Percentiles rank a stretch among this genome's conserved stretches.
phyloP scores from a whole-genome alignment of 2,888 invertebrate genomes.

The Lamellibrachia columna region DNA sequence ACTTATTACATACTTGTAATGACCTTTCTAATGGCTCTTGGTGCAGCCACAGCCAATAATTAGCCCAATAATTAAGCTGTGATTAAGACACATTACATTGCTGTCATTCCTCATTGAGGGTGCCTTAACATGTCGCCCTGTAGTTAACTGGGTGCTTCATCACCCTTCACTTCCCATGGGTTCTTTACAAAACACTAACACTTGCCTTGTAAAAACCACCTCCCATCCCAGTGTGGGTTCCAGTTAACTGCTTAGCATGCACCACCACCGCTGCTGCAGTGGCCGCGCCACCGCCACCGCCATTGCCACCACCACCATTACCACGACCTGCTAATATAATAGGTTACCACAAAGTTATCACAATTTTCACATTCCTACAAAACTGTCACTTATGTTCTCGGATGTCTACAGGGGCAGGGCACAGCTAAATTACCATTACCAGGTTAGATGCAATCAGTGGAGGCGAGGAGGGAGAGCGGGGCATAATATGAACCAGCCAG shows the following conservation, averaged over 20 bases:
- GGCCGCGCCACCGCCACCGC: too few relatives aligned
- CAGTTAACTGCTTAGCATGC: neutral
- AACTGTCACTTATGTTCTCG: neutral
- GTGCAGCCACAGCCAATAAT: neutral
- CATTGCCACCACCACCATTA: too few relatives aligned
- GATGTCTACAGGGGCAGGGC: neutral
- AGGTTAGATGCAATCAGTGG: neutral
- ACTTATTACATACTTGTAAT: neutral
- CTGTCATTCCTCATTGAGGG: neutral
- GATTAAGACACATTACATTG: neutral
- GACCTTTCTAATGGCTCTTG: neutral
- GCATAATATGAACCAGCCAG: neutral
- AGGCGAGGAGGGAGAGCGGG: neutral
- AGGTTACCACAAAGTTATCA: neutral
- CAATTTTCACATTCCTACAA: neutral
- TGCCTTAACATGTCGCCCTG: neutral
- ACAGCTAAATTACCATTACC: too few relatives aligned
- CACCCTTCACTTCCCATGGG: neutral
- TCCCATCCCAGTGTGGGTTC: neutral
- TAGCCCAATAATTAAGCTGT: neutral
- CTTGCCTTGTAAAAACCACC: neutral
- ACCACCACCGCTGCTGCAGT: too few relatives aligned
- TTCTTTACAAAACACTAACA: neutral
- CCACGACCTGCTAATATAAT: neutral
- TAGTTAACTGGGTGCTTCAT: neutral